These are phyloP conservation scores for Ceyx cyanopectus DNA, from an alignment of 2,113 vertebrate genomes.

Conservation along the genomic window DNA sequence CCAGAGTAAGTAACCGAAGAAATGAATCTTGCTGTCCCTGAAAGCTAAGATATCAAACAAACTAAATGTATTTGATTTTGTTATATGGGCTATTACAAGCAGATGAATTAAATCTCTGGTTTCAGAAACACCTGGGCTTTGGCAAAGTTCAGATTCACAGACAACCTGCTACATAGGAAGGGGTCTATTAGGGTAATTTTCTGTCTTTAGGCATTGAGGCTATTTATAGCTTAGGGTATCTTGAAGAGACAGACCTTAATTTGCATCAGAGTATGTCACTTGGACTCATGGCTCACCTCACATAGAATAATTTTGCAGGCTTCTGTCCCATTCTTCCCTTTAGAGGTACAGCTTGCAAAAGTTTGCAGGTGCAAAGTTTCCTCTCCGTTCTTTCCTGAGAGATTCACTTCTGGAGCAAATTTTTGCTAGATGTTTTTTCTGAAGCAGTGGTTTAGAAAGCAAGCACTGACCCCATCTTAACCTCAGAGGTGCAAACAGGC, in stretches of 20 bases:
- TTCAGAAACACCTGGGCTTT: not conserved
- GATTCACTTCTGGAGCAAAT: not conserved
- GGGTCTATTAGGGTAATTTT: not conserved
- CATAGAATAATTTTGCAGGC: not conserved
- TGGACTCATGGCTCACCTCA: not conserved
- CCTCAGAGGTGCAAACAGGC: conserved; percentile 30
- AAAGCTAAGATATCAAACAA: not conserved
- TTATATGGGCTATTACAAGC: not conserved
- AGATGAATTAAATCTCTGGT: not conserved
- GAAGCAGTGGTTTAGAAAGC: conserved; percentile 33
- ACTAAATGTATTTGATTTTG: not conserved
- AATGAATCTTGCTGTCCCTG: not conserved
- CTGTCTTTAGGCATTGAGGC: not conserved
- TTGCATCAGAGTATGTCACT: not conserved
- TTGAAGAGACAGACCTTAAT: not conserved
- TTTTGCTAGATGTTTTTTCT: conserved; percentile 41
- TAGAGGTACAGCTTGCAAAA: not conserved
- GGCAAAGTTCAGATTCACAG: not conserved
- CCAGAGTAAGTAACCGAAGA: not conserved
- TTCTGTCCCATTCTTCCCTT: not conserved
- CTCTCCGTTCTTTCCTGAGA: not conserved
- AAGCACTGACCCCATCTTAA: conserved; percentile 54
- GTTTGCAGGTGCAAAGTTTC: not conserved
- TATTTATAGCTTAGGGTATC: not conserved
- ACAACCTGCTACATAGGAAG: not conserved